phyloP scores from a whole-genome alignment of 2,797 vertebrate species.

The Florisuga fusca region DNA sequence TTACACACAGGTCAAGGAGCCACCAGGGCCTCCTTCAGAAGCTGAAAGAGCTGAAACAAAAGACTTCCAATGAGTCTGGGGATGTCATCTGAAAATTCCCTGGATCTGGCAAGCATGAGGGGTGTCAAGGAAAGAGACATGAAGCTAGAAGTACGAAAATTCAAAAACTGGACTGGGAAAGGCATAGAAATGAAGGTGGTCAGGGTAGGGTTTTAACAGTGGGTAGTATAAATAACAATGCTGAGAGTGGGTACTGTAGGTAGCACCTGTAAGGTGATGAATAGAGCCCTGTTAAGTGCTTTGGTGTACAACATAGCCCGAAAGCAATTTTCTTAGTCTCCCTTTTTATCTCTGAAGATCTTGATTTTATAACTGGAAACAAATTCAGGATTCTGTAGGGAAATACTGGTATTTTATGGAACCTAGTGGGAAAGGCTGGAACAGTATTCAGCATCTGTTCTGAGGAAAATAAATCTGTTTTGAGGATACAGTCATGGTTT shows the following conservation, averaged over 20 bases:
- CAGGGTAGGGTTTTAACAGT: neutral
- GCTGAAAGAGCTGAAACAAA: neutral
- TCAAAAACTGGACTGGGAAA: neutral
- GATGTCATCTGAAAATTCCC: neutral
- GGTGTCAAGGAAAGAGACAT: neutral
- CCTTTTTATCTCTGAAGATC: neutral
- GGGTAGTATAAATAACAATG: neutral
- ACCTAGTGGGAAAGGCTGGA: neutral
- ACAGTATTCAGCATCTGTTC: neutral
- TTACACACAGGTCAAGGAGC: neutral
- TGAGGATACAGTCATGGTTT: neutral
- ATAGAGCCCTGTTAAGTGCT: neutral
- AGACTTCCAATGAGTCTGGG: neutral
- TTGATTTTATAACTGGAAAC: neutral
- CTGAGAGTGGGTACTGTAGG: neutral
- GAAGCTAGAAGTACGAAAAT: neutral
- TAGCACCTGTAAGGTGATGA: neutral
- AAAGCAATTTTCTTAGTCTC: neutral
- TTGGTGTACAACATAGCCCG: neutral
- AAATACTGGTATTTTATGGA: slow-evolving; percentile 1
- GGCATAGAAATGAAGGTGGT: neutral
- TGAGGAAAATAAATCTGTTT: slow-evolving; percentile 8
- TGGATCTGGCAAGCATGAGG: neutral
- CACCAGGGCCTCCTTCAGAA: neutral
- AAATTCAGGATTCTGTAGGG: neutral